These are phyloP conservation scores for Lysandra bellargus DNA, from an alignment of 2,888 invertebrate genomes.

Conservation along the genomic window DNA sequence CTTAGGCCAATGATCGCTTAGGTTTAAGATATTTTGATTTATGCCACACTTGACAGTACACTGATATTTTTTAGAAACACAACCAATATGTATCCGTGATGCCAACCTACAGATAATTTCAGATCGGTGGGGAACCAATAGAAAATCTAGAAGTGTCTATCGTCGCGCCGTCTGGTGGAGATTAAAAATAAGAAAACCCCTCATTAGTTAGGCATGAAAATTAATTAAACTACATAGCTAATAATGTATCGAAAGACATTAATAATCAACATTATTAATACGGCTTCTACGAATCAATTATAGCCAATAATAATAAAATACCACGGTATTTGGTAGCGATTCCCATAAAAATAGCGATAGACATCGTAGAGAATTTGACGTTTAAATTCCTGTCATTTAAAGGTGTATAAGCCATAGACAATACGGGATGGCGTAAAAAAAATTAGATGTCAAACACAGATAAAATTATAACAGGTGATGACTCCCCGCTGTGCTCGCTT, in stretches of 20 bases:
- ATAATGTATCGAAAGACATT: neutral
- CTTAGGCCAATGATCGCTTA: too few species aligned
- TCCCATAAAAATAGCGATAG: constrained; percentile 12
- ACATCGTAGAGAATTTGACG: neutral
- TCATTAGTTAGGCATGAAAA: neutral
- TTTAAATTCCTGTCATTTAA: constrained; percentile 25
- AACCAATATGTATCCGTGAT: too few species aligned
- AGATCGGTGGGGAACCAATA: too few species aligned
- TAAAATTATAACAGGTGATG: constrained; percentile 28
- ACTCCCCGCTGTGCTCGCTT: constrained; percentile 25
- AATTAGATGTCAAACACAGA: constrained; percentile 28
- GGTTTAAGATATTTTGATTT: too few species aligned
- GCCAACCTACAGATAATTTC: too few species aligned
- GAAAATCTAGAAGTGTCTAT: too few species aligned
- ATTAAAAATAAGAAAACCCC: too few species aligned
- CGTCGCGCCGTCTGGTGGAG: too few species aligned
- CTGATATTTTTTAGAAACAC: too few species aligned
- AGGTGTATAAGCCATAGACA: constrained; percentile 29
- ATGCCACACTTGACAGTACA: too few species aligned
- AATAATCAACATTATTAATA: neutral
- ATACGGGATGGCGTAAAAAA: constrained; percentile 9
- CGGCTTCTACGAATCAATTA: neutral
- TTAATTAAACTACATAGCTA: neutral
- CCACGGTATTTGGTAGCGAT: neutral
- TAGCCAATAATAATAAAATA: neutral